phyloP scores from a whole-genome alignment of 2,797 vertebrate genomes.

The Gymnoscopelus braueri region DNA sequence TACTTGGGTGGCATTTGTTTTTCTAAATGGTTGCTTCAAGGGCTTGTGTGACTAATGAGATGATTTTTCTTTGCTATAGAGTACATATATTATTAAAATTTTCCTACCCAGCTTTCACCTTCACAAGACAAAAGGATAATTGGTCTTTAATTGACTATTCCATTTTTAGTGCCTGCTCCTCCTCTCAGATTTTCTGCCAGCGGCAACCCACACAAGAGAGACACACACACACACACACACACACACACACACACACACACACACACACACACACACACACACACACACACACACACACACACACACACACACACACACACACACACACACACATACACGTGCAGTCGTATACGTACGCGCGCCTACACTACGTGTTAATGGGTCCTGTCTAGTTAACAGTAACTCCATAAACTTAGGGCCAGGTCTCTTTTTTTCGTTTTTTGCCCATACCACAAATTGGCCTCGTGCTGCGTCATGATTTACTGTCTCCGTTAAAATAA shows the following conservation, averaged over 20 bases:
- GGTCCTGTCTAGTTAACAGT: conserved; percentile 76
- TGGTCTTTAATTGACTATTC: conserved; percentile 20
- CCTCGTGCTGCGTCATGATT: conserved; percentile 82
- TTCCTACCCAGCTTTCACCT: neutral
- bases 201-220: conserved; percentile 49
- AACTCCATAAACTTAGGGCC: conserved; percentile 75
- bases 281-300: conserved; percentile 2
- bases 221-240: conserved; percentile 5
- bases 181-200: conserved; percentile 36
- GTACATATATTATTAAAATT: conserved; percentile 9
- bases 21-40: neutral
- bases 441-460: conserved; percentile 80
- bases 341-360: neutral
- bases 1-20: conserved; percentile 27
- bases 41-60: neutral
- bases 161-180: conserved; percentile 30
- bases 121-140: conserved; percentile 20
- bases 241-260: neutral
- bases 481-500: conserved; percentile 84
- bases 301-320: conserved; percentile 23
- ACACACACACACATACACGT: conserved; percentile 3
- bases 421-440: conserved; percentile 53
- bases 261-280: conserved; percentile 15
- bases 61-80: neutral
- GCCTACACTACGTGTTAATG: conserved; percentile 56